These are phyloP conservation scores for Leptatherina wallacei DNA, from an alignment of 2,797 vertebrate species.

Conservation along the genomic window DNA sequence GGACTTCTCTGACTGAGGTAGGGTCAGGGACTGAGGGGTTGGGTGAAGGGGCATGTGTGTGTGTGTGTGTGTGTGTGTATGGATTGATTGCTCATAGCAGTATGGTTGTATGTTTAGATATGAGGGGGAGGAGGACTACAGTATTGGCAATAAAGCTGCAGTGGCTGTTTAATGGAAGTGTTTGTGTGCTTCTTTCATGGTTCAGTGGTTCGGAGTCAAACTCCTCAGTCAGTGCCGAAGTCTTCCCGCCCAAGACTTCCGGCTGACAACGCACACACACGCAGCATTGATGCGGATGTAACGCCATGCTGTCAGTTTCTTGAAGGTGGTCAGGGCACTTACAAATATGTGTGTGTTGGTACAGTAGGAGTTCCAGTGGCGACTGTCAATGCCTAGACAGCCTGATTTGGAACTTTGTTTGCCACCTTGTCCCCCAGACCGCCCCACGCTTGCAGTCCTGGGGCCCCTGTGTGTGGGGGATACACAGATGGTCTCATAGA, in stretches of 20 bases:
- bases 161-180: slow-evolving; percentile 74
- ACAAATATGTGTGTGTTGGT: slow-evolving; percentile 97
- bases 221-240: slow-evolving; percentile 79
- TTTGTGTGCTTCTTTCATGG: slow-evolving; percentile 65
- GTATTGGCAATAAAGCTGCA: slow-evolving; percentile 83
- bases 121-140: slow-evolving; percentile 64
- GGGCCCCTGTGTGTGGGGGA: slow-evolving; percentile 69
- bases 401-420: slow-evolving; percentile 84
- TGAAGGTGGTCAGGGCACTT: slow-evolving; percentile 91
- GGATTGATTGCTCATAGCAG: slow-evolving; percentile 9
- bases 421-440: slow-evolving; percentile 42
- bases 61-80: slow-evolving; percentile 30
- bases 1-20: slow-evolving; percentile 97
- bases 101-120: slow-evolving; percentile 32
- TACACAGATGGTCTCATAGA: slow-evolving; percentile 95
- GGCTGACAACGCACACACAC: slow-evolving; percentile 96
- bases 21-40: slow-evolving; percentile 76
- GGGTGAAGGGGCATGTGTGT: slow-evolving; percentile 19
- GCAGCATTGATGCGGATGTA: slow-evolving; percentile 96
- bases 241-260: slow-evolving; percentile 85
- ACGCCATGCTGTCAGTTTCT: slow-evolving; percentile 92
- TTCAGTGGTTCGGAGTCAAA: slow-evolving; percentile 52
- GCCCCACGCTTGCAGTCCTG: slow-evolving; percentile 33
- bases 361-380: slow-evolving; percentile 99
- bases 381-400: slow-evolving; percentile 94